phyloP scores from a whole-genome alignment of 2,797 vertebrate genomes.

The Gadopsis bispinosus region DNA sequence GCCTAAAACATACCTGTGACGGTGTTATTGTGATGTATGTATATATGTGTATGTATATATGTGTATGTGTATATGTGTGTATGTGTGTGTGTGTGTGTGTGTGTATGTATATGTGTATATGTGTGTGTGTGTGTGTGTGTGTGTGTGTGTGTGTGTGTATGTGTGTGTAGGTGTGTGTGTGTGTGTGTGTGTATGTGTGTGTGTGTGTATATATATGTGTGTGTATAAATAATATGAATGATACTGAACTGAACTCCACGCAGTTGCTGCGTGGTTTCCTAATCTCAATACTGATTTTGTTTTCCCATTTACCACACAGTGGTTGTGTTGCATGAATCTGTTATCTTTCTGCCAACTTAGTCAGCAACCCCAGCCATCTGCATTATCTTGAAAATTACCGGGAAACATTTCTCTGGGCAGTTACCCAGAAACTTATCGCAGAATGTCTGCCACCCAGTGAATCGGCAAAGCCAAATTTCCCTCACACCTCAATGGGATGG shows the following conservation, averaged over 20 bases:
- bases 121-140: no score
- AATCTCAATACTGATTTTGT: background rate
- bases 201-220: no score
- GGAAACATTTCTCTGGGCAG: constrained; percentile 21
- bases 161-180: no score
- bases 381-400: constrained; percentile 20
- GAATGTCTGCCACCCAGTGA: background rate
- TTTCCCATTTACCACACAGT: background rate
- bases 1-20: background rate
- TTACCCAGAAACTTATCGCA: constrained; percentile 36
- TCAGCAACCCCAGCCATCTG: background rate
- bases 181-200: no score
- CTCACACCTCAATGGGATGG: background rate
- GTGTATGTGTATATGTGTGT: no score
- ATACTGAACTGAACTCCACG: background rate
- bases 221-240: no score
- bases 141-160: no score
- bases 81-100: no score
- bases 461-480: constrained; percentile 9
- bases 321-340: background rate
- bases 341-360: background rate
- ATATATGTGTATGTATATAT: no score
- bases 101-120: no score
- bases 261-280: background rate
- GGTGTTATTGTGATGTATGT: no score